These are phyloP conservation scores for Mergus octosetaceus DNA, from an alignment of 2,797 vertebrate genomes.

Conservation along the genomic window DNA sequence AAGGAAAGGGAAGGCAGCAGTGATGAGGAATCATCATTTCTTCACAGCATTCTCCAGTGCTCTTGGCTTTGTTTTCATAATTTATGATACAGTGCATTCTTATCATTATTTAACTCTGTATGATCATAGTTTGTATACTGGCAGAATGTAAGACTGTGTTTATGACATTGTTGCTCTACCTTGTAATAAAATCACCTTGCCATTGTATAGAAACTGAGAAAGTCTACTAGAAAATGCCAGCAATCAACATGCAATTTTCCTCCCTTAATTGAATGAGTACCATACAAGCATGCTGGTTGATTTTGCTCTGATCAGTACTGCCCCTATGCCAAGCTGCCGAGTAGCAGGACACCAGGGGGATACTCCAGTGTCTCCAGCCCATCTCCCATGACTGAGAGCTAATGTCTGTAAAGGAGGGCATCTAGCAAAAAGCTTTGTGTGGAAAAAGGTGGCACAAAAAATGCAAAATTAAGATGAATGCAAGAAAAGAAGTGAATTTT, in stretches of 20 bases:
- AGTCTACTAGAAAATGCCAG: neutral
- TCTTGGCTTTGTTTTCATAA: neutral
- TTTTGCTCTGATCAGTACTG: neutral
- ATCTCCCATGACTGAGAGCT: neutral
- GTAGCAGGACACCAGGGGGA: rapidly evolving
- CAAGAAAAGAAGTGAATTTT: neutral
- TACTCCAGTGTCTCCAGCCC: neutral
- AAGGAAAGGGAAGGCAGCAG: neutral
- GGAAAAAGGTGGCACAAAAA: neutral
- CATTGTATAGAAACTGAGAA: neutral
- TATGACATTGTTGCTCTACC: neutral
- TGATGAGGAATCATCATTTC: neutral
- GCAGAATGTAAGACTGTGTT: neutral
- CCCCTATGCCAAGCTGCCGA: neutral
- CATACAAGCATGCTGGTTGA: rapidly evolving
- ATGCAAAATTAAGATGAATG: neutral
- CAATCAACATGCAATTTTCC: neutral
- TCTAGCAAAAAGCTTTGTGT: neutral
- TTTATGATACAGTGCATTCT: neutral
- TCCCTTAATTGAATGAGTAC: neutral
- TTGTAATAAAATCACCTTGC: neutral
- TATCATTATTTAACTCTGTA: neutral
- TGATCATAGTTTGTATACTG: neutral
- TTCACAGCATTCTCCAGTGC: neutral
- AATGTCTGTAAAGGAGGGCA: rapidly evolving